Base-by-base conservation (phyloP, 2,113 vertebrate species). In the Brachypteracias leptosomus region DNA sequence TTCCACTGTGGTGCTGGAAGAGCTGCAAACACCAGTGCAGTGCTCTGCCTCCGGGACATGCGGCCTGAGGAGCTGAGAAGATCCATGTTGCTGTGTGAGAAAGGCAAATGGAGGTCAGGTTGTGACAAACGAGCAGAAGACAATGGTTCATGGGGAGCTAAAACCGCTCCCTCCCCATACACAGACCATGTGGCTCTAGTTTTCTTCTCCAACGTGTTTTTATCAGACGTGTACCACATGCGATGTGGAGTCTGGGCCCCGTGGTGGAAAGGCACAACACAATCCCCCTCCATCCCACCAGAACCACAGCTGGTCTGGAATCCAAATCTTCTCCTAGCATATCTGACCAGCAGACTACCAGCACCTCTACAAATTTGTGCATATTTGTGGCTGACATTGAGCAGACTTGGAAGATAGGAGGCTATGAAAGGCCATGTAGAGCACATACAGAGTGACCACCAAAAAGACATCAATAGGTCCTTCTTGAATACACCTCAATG, bases 41-140 rank as follows among this genome's bases (percentile, higher is more conserved):
- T 19, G 51, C 28, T 36, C 24, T 28, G 29, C 26, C 47, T 71
- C 19, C 62, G 71, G 71, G 51, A 74, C 46, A 70, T 2, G 0
- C 0, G 0, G 66, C 2, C 0, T 20, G 33, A 24, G 28, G 51
- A 46, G 51, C 44, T 44, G 31, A 18, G 59, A 79, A 14, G 44
- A 70, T 21, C 44, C 22, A 3, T 4, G 44, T 29, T 1, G 2
- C 19, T 31, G 46, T 20, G 25, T 51, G 35, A 83, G 40, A 70
- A 61, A 65, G 66, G 26, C 83, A 65, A 51, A 78, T 2, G 7
- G 55, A 44, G 58, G 29, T 55, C 75, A 82, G 44, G 29, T 40
- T 76, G 15, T 13, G 46, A 57, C 24, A 71, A 75, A 16, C 1
- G 1, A 81, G 70, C n/a, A 61, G 70, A 57, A 83, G 67, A 51